phyloP scores from a whole-genome alignment of 2,113 vertebrate genomes.

The Pontoporia blainvillei region DNA sequence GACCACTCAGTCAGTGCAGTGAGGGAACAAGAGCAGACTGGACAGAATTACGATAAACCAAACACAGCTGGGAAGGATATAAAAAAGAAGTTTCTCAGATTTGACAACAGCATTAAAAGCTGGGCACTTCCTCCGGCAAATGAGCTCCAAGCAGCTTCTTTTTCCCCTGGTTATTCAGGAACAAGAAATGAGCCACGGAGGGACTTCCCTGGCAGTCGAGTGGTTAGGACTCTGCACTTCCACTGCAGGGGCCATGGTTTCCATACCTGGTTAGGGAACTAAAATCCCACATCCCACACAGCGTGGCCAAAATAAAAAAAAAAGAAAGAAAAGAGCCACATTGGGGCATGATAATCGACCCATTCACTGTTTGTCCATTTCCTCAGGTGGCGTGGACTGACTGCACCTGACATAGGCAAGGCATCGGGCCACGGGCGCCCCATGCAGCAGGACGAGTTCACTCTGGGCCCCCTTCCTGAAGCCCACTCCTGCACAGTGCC shows the following conservation, averaged over 20 bases:
- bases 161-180: neutral
- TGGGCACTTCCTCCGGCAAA: neutral
- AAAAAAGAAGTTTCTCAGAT: neutral
- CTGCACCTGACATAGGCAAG: neutral
- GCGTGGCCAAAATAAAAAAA: too few relatives aligned
- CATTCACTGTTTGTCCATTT: neutral
- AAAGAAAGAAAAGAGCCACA: neutral
- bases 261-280: too few relatives aligned
- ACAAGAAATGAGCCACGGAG: neutral
- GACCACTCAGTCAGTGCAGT: neutral
- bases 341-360: neutral
- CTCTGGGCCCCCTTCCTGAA: neutral
- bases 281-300: too few relatives aligned
- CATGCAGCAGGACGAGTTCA: neutral
- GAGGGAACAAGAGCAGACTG: neutral
- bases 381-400: neutral
- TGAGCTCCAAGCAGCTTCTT: neutral
- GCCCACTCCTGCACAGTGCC: neutral
- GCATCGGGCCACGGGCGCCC: rapidly evolving
- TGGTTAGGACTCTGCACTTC: too few relatives aligned
- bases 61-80: neutral
- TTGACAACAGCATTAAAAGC: neutral
- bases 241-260: too few relatives aligned
- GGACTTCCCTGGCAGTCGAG: too few relatives aligned
- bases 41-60: neutral